These are phyloP conservation scores for Caloenas nicobarica DNA, from an alignment of 2,113 vertebrate species.

Conservation along the genomic window DNA sequence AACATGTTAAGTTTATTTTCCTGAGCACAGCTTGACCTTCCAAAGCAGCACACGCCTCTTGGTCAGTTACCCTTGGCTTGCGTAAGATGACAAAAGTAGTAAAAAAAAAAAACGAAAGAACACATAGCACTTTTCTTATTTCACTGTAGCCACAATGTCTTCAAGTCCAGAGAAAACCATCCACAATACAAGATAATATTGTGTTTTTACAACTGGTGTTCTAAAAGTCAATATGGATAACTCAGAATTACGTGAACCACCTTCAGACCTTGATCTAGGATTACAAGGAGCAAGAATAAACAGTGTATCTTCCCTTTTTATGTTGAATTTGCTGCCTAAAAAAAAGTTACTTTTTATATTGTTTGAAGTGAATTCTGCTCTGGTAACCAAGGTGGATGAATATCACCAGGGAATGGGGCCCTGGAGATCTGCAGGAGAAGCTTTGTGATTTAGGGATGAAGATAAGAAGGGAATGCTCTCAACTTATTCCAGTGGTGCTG, in stretches of 20 bases:
- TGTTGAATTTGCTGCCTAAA: not conserved
- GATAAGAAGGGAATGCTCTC: not conserved
- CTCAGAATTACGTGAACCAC: not conserved
- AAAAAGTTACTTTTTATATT: not conserved
- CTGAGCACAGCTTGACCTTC: conserved; percentile 55
- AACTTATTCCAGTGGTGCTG: not conserved
- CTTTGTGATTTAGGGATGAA: not conserved
- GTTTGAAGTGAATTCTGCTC: not conserved
- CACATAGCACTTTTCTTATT: conserved; percentile 13
- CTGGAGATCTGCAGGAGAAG: not conserved
- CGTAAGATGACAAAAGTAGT: conserved; percentile 10
- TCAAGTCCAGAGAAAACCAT: conserved; percentile 43
- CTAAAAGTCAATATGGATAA: not conserved
- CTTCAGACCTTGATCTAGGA: not conserved
- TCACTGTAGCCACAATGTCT: not conserved
- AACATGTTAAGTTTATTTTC: conserved; percentile 69
- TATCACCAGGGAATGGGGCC: not conserved
- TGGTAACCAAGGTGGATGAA: not conserved
- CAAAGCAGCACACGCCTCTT: conserved; percentile 59
- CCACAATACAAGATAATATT: not conserved
- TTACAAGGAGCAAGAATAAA: not conserved
- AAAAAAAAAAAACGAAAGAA: not conserved
- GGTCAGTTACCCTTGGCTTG: conserved; percentile 65
- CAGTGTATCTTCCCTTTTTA: not conserved
- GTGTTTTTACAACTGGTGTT: not conserved